Conservation (phyloP, 2,113 vertebrate species). For the Ranitomeya imitator region DNA sequence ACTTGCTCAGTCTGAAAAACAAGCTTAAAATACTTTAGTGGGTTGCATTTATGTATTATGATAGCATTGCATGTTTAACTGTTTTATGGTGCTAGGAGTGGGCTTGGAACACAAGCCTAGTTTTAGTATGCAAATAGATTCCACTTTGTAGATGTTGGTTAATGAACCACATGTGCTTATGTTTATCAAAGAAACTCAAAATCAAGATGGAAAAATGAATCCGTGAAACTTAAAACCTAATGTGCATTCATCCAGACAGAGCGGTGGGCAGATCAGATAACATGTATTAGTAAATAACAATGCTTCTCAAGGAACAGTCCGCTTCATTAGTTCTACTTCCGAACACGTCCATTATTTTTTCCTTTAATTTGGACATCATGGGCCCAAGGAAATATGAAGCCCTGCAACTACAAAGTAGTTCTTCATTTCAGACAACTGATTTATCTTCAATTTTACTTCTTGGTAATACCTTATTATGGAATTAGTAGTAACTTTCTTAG, state of each 20-base stretch:
- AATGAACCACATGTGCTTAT: slow-evolving; percentile 43
- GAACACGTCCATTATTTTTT: slow-evolving; percentile 11
- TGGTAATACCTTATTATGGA: not conserved
- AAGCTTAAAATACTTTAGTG: not conserved
- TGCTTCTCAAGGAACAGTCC: not conserved
- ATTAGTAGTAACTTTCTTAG: not conserved
- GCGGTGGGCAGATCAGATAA: slow-evolving; percentile 18
- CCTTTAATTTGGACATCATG: slow-evolving; percentile 14
- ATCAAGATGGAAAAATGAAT: slow-evolving; percentile 53
- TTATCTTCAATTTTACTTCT: not conserved
- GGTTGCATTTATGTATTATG: not conserved
- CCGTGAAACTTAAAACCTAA: not conserved
- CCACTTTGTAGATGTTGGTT: slow-evolving; percentile 2
- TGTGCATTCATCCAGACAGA: slow-evolving; percentile 34
- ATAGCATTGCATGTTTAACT: not conserved
- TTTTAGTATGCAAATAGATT: slow-evolving; percentile 27
- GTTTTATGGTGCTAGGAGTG: not conserved
- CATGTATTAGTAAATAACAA: slow-evolving; percentile 28
- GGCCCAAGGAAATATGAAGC: not conserved
- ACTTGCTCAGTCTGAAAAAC: not conserved
- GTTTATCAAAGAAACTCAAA: slow-evolving; percentile 56
- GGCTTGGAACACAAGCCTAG: not conserved
- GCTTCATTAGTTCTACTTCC: slow-evolving; percentile 35
- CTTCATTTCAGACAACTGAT: not conserved
- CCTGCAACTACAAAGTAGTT: not conserved